These are phyloP conservation scores for Anoplius nigerrimus DNA, from an alignment of 2,888 invertebrate species.

Conservation along the genomic window DNA sequence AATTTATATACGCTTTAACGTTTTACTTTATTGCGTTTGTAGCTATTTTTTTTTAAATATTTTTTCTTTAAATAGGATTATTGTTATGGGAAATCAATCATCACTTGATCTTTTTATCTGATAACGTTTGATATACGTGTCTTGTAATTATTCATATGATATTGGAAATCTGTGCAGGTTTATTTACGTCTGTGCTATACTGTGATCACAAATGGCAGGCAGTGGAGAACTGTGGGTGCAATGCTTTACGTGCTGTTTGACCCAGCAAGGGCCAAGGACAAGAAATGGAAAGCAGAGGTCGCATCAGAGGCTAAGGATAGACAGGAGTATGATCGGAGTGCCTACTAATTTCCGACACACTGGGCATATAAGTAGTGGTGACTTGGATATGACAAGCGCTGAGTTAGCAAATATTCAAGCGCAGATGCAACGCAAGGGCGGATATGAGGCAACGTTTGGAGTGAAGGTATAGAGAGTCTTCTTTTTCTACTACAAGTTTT, in stretches of 20 bases:
- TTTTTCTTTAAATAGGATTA: neutral
- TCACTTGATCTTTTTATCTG: neutral
- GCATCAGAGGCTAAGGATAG: slow-evolving; percentile 84
- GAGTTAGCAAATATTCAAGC: slow-evolving; percentile 91
- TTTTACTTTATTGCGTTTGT: neutral
- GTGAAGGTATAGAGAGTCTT: slow-evolving; percentile 76
- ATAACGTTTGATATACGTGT: neutral
- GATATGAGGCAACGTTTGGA: slow-evolving; percentile 86
- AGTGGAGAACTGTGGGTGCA: slow-evolving; percentile 92
- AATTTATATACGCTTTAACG: neutral
- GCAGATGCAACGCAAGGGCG: slow-evolving; percentile 98
- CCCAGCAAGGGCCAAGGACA: slow-evolving; percentile 85
- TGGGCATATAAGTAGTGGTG: slow-evolving; percentile 92
- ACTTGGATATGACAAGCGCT: slow-evolving; percentile 88
- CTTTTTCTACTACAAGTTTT: neutral
- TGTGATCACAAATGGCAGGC: slow-evolving; percentile 78
- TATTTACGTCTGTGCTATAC: neutral
- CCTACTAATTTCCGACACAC: slow-evolving; percentile 98
- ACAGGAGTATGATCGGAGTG: slow-evolving; percentile 95
- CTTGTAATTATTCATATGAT: neutral
- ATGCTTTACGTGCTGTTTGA: slow-evolving; percentile 93
- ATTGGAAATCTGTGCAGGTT: neutral
- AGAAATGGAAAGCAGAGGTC: slow-evolving; percentile 74
- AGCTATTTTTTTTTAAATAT: neutral
- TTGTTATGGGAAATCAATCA: neutral